Evolutionary conservation across 1,140 invertebrate genomes (phyloP).

Genomic region (Drosophila equinoxialis): DNA sequence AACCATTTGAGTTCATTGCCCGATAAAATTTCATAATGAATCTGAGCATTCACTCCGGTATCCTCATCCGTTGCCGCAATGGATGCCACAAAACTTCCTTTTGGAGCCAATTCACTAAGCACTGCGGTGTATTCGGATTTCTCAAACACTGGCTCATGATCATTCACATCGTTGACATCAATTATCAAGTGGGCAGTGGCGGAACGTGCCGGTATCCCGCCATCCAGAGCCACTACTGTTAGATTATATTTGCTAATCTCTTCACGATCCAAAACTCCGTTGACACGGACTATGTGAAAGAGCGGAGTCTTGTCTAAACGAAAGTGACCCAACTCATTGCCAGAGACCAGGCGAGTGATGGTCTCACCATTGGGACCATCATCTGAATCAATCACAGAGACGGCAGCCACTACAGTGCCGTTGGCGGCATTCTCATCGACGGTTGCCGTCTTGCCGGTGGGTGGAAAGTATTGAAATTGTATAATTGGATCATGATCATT

Average conservation of each 20-base stretch:
- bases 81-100: conserved; percentile 93
- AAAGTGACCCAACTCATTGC: conserved; percentile 96
- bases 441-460: conserved; percentile 91
- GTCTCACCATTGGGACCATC: conserved; percentile 95
- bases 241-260: conserved; percentile 96
- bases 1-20: conserved; percentile 95
- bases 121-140: conserved; percentile 95
- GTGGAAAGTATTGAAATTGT: conserved; percentile 93
- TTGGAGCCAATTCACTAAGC: conserved; percentile 92
- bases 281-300: conserved; percentile 95
- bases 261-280: conserved; percentile 95
- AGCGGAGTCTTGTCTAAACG: conserved; percentile 91
- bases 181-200: conserved; percentile 94
- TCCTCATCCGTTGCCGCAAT: conserved; percentile 96
- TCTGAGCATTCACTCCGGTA: conserved; percentile 94
- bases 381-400: conserved; percentile 96
- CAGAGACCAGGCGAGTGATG: conserved; percentile 90
- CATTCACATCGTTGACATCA: conserved; percentile 97
- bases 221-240: conserved; percentile 94
- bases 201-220: conserved; percentile 92
- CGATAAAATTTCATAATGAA: conserved; percentile 93
- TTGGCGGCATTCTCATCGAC: conserved; percentile 96
- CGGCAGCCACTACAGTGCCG: conserved; percentile 94
- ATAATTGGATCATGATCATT: conserved; percentile 98
- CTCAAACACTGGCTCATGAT: conserved; percentile 96